Evolutionary conservation across 2,888 invertebrate genomes (phyloP), one percentile per base, ranked within the genome.

Genomic region (Ochropleura leucogaster): DNA sequence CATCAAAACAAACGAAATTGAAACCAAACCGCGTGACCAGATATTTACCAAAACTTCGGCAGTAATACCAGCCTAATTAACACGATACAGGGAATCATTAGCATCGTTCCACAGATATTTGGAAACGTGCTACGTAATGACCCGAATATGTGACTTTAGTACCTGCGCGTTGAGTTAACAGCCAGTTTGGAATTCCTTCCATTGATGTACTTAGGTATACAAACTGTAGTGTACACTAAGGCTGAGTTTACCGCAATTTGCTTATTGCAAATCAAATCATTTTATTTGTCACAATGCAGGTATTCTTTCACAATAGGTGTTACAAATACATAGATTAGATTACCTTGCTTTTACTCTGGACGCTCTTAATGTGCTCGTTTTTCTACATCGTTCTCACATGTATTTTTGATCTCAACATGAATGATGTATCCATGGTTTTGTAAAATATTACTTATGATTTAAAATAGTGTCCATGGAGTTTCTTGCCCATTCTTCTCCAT

Each of bases 81-180:
- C 70, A 40, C 44, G 67, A 63, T 72, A 68, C 49, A 47, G 18
- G 46, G 69, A 74, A 77, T 69, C 42, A 77, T 84, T 82, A 72
- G 57, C 80, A 18, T 30, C 46, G 64, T 68, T 83, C 65, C 57
- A 71, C 53, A 68, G 75, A 76, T 76, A 71, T 76, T 80, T 57
- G 63, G 76, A 55, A 74, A 67, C 67, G 62, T 71, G 42, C 44
- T 67, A 53, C 68, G 70, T 82, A 78, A 74, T 65, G 83, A 71
- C 79, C 83, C 51, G 55, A 66, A 79, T 83, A 71, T 78, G 64
- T 62, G 66, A 72, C 49, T 82, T 78, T 64, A 59, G 57, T 68
- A 55, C 77, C 47, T 18, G 65, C 65, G n/a, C 55, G 64, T 62
- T 51, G 51, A 59, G 64, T 74, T 68, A 68, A 55, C 64, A 49